Percentiles rank a stretch among this genome's conserved stretches.
These are phyloP conservation scores for Orthonychiurus folsomi DNA, from an alignment of 2,888 invertebrate genomes.

Conservation along the genomic window DNA sequence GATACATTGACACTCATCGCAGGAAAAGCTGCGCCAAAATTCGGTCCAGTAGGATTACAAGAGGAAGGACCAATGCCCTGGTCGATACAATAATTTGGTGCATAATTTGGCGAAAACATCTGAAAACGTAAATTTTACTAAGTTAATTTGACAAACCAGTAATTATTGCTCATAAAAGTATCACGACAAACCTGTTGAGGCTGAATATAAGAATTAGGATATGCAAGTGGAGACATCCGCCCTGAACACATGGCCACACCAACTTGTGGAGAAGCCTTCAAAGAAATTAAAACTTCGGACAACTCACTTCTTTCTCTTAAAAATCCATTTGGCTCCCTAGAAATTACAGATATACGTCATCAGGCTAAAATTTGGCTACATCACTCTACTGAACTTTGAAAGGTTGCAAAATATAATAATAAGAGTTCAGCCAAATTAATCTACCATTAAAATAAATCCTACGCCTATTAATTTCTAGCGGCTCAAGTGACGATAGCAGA, in stretches of 20 bases:
- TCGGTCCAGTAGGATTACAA: slow-evolving; percentile 40
- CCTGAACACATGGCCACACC: slow-evolving; percentile 75
- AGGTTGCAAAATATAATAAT: too few relatives aligned
- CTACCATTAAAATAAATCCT: too few relatives aligned
- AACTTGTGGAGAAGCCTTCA: slow-evolving; percentile 52
- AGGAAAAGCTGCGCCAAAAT: slow-evolving; percentile 56
- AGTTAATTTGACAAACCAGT: too few relatives aligned
- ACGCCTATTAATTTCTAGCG: too few relatives aligned
- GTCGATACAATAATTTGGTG: slow-evolving; percentile 41
- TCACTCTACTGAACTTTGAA: too few relatives aligned
- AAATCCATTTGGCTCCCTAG: background rate
- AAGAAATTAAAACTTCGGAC: slow-evolving; percentile 76
- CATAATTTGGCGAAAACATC: slow-evolving; percentile 41
- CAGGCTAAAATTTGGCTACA: too few relatives aligned
- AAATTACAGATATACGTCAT: too few relatives aligned
- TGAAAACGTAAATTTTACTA: slow-evolving; percentile 15
- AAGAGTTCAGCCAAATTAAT: too few relatives aligned
- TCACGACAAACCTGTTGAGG: slow-evolving; percentile 37
- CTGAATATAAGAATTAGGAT: slow-evolving; percentile 41
- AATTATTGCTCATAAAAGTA: too few relatives aligned
- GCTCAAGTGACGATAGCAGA: too few relatives aligned
- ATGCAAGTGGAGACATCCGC: slow-evolving; percentile 44
- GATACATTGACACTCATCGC: slow-evolving; percentile 95
- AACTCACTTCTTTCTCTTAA: slow-evolving; percentile 51
- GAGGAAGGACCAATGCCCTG: slow-evolving; percentile 39